phyloP scores from a whole-genome alignment of 2,797 vertebrate genomes.

The Cyprinodon diabolis region DNA sequence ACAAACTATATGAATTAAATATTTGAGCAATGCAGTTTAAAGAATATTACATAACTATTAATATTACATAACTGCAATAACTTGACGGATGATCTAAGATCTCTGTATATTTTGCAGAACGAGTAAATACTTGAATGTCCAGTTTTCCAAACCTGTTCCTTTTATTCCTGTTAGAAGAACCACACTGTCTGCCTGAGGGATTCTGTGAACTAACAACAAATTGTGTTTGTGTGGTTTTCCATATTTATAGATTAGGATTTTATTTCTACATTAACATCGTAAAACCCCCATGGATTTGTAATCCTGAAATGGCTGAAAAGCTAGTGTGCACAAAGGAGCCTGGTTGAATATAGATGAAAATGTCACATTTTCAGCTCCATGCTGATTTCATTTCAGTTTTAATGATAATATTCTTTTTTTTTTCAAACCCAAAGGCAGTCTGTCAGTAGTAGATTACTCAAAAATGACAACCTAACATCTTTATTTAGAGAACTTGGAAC shows the following conservation, averaged over 20 bases:
- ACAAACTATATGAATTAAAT: background rate
- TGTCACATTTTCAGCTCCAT: constrained; percentile 9
- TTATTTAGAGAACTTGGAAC: no score
- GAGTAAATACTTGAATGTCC: no score
- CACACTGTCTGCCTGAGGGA: background rate
- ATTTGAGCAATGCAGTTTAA: background rate
- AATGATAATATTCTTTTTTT: constrained; percentile 26
- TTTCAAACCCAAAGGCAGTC: constrained; percentile 2
- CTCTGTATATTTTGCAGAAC: background rate
- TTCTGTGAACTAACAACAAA: background rate
- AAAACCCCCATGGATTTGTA: background rate
- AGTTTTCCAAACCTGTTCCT: background rate
- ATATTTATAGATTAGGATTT: background rate
- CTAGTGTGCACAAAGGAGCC: constrained; percentile 11
- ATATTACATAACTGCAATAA: background rate
- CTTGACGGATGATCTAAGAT: background rate
- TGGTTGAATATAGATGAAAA: constrained; percentile 26
- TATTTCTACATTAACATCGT: no score
- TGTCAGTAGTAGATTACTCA: background rate
- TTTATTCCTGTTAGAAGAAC: background rate
- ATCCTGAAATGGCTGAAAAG: background rate
- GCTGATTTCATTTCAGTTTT: constrained; percentile 24
- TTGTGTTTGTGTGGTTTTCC: background rate
- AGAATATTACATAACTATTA: background rate
- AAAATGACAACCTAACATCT: background rate